These are phyloP conservation scores for Hoplodrina ambigua DNA, from an alignment of 2,888 invertebrate genomes.

Conservation along the genomic window DNA sequence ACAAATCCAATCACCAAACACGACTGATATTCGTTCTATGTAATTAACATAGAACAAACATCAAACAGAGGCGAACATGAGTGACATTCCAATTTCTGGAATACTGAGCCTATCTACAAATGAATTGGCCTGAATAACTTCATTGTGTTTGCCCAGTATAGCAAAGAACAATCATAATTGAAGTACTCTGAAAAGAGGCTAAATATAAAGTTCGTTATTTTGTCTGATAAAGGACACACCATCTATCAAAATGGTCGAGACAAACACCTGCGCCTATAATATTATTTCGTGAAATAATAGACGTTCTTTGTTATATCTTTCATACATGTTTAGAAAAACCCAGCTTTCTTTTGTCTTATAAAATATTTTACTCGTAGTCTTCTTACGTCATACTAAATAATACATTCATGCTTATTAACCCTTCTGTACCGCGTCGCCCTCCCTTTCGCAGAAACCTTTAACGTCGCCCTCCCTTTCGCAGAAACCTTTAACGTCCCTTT, in stretches of 20 bases:
- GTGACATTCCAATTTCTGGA: constrained; percentile 39
- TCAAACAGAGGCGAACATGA: constrained; percentile 13
- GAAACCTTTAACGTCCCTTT: constrained; percentile 17
- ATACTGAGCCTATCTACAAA: constrained; percentile 27
- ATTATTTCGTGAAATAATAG: background rate
- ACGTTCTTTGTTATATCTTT: background rate
- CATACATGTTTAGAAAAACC: too few relatives aligned
- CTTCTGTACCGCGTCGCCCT: constrained; percentile 19
- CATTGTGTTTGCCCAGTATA: constrained; percentile 19
- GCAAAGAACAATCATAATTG: constrained; percentile 18
- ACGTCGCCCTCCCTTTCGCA: constrained; percentile 16
- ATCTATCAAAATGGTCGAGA: constrained; percentile 46
- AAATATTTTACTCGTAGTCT: background rate
- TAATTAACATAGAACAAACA: constrained; percentile 21
- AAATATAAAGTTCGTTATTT: constrained; percentile 16
- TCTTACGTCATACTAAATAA: constrained; percentile 32
- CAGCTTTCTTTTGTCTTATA: too few relatives aligned
- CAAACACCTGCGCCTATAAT: constrained; percentile 29
- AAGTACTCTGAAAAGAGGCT: constrained; percentile 6
- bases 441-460: constrained; percentile 18
- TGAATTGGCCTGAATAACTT: constrained; percentile 28
- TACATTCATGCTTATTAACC: constrained; percentile 43
- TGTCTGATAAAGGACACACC: constrained; percentile 12
- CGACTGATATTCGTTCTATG: constrained; percentile 29
- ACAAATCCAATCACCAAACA: constrained; percentile 16